Base-by-base conservation (phyloP, 37 sponge, comb jelly and placozoan species). In the Haliclona indistincta region DNA sequence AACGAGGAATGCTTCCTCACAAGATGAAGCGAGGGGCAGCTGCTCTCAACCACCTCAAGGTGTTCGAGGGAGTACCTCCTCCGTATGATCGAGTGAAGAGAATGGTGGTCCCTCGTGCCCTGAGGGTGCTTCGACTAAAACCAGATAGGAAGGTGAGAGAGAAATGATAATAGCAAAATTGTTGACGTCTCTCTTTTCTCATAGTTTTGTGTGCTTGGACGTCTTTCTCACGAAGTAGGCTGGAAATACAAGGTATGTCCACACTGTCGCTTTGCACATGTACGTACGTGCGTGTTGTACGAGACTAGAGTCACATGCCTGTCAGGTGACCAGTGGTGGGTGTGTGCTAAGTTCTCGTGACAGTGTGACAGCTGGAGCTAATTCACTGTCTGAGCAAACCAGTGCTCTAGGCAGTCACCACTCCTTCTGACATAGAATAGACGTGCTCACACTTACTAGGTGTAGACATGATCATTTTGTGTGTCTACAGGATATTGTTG, bases 1-100 rank as follows among this genome's bases (percentile, higher is more conserved):
- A 95, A 26, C 67, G 99, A 49, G 97, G 99, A 0, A 98, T 98
- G 99, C 70, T 98, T 37, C 95, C 99, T 32, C 99, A 95, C 83
- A 98, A 98, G 77, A 95, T 93, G 26, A 86, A 89, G 78, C 84
- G 96, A 74, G 95, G 98, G 7, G 52, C 73, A 41, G 93, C 74
- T 67, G 98, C 98, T 38, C 80, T 97, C 41, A 20, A 64, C 68
- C 44, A 54, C 38, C 68, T 51, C 68, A 45, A 88, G 84, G 93
- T 94, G 36, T 97, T 77, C 60, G 98, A 97, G 42, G 98, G 98
- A 22, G 77, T 97, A 34, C 98, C 98, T 26, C 85, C 98, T 38
- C 94, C 93, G 3, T 94, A 97, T 61, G 93, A 94, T 83, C 88
- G 84, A 80, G 67, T 84, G 44, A 98, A 98, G 94, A 74, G 94